Conservation (phyloP, 2,888 invertebrate genomes). For the Dryadula phaetusa region DNA sequence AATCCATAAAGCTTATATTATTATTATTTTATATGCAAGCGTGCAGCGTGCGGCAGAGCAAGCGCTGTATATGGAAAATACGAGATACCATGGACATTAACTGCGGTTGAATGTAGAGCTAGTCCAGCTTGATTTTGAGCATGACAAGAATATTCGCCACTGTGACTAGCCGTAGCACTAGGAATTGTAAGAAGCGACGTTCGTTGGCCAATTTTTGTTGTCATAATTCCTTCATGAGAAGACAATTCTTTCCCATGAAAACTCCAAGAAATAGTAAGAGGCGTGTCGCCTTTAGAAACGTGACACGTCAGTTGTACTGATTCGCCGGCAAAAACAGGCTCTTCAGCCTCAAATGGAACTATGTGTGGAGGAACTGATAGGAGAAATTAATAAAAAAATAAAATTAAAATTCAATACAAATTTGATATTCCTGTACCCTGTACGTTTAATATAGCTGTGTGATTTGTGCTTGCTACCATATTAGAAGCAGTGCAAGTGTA, state of each 20-base stretch:
- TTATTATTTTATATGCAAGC: constrained; percentile 76
- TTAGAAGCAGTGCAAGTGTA: constrained; percentile 91
- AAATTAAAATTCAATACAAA: constrained; percentile 58
- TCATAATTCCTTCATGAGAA: constrained; percentile 82
- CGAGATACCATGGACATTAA: constrained; percentile 88
- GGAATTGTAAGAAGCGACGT: constrained; percentile 87
- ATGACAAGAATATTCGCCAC: constrained; percentile 89
- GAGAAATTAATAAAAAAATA: constrained; percentile 48
- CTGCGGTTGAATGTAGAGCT: constrained; percentile 84
- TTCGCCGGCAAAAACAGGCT: constrained; percentile 86
- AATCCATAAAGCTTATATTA: constrained; percentile 76
- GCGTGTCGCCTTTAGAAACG: constrained; percentile 87
- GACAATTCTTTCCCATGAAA: constrained; percentile 86
- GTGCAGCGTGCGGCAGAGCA: constrained; percentile 78
- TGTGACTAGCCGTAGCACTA: constrained; percentile 86
- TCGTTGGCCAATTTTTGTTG: constrained; percentile 85
- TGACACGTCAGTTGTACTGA: constrained; percentile 86
- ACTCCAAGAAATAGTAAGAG: constrained; percentile 90
- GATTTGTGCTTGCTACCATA: constrained; percentile 86
- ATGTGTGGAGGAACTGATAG: constrained; percentile 82
- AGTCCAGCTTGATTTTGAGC: constrained; percentile 88
- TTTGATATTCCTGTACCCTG: constrained; percentile 83
- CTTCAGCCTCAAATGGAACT: constrained; percentile 85
- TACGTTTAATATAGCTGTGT: constrained; percentile 86
- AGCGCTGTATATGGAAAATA: constrained; percentile 56